A percentile compares a stretch with the other conserved stretches of the same genome.
These are phyloP conservation scores for Penaeus chinensis DNA, from an alignment of 1,140 invertebrate species.

Conservation along the genomic window DNA sequence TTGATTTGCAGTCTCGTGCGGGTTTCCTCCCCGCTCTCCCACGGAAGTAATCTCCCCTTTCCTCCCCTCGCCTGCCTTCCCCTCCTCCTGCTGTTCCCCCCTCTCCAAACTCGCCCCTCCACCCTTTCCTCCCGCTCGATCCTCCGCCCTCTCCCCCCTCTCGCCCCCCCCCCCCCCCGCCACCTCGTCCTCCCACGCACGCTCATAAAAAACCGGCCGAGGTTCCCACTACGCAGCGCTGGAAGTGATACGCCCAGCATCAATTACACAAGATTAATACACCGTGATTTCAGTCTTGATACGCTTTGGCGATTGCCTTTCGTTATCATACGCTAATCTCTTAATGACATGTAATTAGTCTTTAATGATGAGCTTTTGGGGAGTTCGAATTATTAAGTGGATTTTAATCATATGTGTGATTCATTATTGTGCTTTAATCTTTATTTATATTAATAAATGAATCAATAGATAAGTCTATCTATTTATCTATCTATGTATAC, in stretches of 20 bases:
- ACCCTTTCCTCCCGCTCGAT: background rate
- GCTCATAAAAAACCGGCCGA: background rate
- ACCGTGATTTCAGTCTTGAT: background rate
- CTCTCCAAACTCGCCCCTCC: background rate
- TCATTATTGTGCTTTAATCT: too few species aligned
- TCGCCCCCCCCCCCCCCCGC: background rate
- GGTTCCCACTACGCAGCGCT: background rate
- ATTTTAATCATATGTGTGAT: too few species aligned
- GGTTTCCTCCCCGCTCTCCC: background rate
- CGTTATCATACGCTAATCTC: too few species aligned
- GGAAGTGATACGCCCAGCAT: background rate
- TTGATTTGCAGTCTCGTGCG: too few species aligned
- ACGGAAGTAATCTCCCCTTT: background rate
- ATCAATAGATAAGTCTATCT: too few species aligned
- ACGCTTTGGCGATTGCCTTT: too few species aligned
- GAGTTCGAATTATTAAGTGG: too few species aligned
- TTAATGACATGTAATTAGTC: too few species aligned
- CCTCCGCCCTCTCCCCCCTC: background rate
- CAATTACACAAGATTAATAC: constrained; percentile 14
- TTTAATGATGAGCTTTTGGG: too few species aligned
- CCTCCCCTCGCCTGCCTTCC: background rate
- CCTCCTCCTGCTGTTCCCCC: background rate
- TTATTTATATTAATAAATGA: too few species aligned
- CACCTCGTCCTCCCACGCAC: background rate
- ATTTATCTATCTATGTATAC: background rate